Percentiles rank a stretch among this genome's conserved stretches.
Conservation (phyloP, 2,888 invertebrate genomes). For the Troides oblongomaculatus region DNA sequence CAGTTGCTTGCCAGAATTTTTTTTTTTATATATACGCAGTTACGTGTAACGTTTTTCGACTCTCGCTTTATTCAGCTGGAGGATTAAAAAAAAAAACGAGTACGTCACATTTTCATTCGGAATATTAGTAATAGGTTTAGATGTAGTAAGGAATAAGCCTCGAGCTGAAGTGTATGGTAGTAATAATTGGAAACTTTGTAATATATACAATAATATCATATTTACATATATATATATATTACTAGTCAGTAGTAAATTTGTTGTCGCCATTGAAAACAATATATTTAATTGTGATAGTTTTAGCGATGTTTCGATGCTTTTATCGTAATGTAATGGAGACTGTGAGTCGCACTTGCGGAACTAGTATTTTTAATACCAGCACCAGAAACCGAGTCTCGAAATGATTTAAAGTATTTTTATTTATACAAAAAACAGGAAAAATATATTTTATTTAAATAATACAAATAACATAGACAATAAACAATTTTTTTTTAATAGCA, state of each 20-base stretch:
- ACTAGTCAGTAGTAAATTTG: constrained; percentile 41
- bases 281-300: constrained; percentile 54
- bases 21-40: not conserved
- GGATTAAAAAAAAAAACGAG: not conserved
- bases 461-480: too few species aligned
- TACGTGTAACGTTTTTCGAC: not conserved
- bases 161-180: constrained; percentile 68
- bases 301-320: constrained; percentile 65
- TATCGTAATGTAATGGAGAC: constrained; percentile 27
- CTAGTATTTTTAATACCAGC: too few species aligned
- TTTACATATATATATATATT: constrained; percentile 32
- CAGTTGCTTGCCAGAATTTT: not conserved
- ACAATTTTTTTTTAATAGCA: too few species aligned
- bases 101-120: constrained; percentile 28
- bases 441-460: too few species aligned
- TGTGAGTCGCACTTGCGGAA: too few species aligned
- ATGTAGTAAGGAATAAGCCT: constrained; percentile 40
- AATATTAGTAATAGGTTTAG: constrained; percentile 31
- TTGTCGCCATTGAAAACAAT: constrained; percentile 31
- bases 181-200: constrained; percentile 65
- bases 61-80: not conserved
- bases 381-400: too few species aligned
- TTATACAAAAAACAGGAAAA: too few species aligned
- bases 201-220: constrained; percentile 40
- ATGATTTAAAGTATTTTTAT: too few species aligned